Percentiles rank a stretch among this genome's conserved stretches.
phyloP scores from a whole-genome alignment of 2,797 vertebrate genomes.

The Adrianichthys oophorus region DNA sequence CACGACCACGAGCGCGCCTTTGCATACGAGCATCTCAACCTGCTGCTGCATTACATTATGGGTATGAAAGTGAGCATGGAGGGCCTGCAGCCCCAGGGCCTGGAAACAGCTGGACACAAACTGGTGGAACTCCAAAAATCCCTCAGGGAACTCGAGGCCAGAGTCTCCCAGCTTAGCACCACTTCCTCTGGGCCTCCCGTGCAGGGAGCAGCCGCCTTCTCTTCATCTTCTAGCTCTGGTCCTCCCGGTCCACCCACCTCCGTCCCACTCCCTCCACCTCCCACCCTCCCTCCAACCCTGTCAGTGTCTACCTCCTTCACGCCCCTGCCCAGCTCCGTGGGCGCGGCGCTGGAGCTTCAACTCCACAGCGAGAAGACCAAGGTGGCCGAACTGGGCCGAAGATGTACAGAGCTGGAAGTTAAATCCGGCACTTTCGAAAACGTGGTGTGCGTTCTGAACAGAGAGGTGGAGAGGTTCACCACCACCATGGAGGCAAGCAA shows the following conservation, averaged over 20 bases:
- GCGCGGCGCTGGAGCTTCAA: slow-evolving; percentile 80
- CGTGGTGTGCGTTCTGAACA: slow-evolving; percentile 95
- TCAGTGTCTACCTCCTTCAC: slow-evolving; percentile 78
- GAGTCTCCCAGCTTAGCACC: slow-evolving; percentile 76
- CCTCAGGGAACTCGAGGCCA: slow-evolving; percentile 80
- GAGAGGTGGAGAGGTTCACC: slow-evolving; percentile 89
- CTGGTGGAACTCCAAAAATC: slow-evolving; percentile 82
- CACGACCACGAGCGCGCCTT: slow-evolving; percentile 86
- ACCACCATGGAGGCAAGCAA: slow-evolving; percentile 88
- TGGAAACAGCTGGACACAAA: slow-evolving; percentile 82
- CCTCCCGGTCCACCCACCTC: slow-evolving; percentile 47
- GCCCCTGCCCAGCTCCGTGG: slow-evolving; percentile 78
- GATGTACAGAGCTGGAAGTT: slow-evolving; percentile 87
- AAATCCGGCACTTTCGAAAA: slow-evolving; percentile 93
- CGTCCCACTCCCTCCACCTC: slow-evolving; percentile 58
- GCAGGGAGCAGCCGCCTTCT: slow-evolving; percentile 76
- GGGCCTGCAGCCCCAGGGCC: slow-evolving; percentile 82
- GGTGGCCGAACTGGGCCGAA: slow-evolving; percentile 79
- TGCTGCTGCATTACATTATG: slow-evolving; percentile 88
- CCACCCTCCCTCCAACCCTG: slow-evolving; percentile 64
- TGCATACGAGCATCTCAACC: slow-evolving; percentile 88
- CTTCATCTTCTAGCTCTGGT: slow-evolving; percentile 61
- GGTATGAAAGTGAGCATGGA: slow-evolving; percentile 86
- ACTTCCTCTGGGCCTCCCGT: slow-evolving; percentile 78
- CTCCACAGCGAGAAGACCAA: slow-evolving; percentile 83